phyloP scores from a whole-genome alignment of 2,888 invertebrate genomes.

The Cheilosia variabilis region DNA sequence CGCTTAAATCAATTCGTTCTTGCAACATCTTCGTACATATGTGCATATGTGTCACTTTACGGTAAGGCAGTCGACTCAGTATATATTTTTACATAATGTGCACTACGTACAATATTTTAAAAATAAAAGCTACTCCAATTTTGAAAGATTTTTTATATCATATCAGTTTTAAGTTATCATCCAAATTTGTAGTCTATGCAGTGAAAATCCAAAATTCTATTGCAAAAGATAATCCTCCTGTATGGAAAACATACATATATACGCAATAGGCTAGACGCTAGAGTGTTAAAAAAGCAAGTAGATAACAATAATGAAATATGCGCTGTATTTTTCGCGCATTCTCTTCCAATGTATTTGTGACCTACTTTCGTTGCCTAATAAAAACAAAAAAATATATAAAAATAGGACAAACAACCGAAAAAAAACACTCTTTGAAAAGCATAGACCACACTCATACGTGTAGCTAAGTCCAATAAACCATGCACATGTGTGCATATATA shows the following conservation, averaged over 20 bases:
- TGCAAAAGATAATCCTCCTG: not conserved
- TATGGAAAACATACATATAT: not conserved
- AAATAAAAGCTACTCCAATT: no score
- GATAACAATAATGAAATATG: conserved; percentile 25
- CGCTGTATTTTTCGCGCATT: conserved; percentile 42
- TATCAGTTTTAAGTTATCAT: not conserved
- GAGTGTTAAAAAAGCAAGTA: conserved; percentile 16
- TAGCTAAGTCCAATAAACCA: conserved; percentile 15
- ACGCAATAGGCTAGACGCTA: not conserved
- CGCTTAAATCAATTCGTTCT: no score
- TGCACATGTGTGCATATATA: conserved; percentile 61
- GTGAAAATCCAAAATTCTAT: not conserved
- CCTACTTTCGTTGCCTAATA: conserved; percentile 57
- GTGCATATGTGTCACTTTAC: no score
- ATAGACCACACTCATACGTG: conserved; percentile 20
- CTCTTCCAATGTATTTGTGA: conserved; percentile 49
- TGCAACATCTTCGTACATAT: no score
- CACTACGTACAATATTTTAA: no score
- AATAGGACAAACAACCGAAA: conserved; percentile 78
- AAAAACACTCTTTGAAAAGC: conserved; percentile 75
- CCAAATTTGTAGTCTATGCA: not conserved
- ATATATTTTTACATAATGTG: no score
- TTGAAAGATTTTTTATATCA: no score
- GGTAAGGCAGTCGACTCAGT: no score
- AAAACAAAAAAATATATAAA: conserved; percentile 63